Evolutionary conservation across 1,140 invertebrate species (phyloP), one percentile per base, ranked within the genome.

Genomic region (Stratiolaelaps scimitus): DNA sequence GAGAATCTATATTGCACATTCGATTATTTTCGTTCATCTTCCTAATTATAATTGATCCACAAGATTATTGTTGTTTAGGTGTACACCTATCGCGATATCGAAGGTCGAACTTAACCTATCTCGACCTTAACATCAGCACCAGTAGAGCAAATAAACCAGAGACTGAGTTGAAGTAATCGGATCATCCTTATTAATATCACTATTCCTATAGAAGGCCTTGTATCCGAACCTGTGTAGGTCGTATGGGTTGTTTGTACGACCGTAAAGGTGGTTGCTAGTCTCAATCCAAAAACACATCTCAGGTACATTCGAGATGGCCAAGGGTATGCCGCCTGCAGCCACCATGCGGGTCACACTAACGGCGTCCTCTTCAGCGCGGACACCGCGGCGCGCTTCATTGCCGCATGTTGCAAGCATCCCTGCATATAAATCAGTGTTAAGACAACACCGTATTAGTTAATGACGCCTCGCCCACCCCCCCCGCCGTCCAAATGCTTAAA

Each of bases 231-330:
- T 80, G 1, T 83, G 86, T 0, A 83, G 84, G 69, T 95, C 84
- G 74, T 96, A 95, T 0, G 93, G 89, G 78, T 97, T 98, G 34
- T 82, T 84, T 0, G 89, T 88, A 44, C 77, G 74, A 0, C 90
- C 93, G 72, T 92, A 87, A 7, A 96, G 78, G n/a, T 81, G 83
- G 75, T 96, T 97, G 56, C 82, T 82, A 5, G 86, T 86, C 75
- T 96, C 92, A 84, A 88, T 92, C 75, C 85, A 82, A 26, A 84
- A 73, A 70, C 84, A 85, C 69, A 89, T 82, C 29, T 95, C 92
- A 74, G 88, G 89, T 43, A 92, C 75, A 76, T 88, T 89, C 1
- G 88, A 89, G 0, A 88, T 81, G 46, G 84, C 79, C 1, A 91
- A 73, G 0, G 84, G 81, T 65, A 93, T 89, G 5, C 81, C 87